phyloP scores from a whole-genome alignment of 2,797 vertebrate species.

The Simalia tracyae region DNA sequence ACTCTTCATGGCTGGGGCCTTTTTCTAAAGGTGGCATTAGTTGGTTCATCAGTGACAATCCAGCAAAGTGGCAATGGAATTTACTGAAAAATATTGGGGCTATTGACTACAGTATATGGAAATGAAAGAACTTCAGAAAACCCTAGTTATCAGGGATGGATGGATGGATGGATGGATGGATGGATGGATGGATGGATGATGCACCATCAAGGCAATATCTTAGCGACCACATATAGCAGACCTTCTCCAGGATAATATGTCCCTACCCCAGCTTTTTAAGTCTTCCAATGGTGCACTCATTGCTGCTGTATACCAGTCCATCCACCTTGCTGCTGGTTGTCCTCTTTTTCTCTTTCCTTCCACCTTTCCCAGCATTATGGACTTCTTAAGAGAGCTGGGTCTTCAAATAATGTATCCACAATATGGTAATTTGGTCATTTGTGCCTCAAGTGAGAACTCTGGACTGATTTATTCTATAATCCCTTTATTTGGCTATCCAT shows the following conservation, averaged over 20 bases:
- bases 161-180: background rate
- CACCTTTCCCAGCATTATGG: background rate
- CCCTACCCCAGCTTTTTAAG: background rate
- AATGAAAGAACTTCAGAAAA: background rate
- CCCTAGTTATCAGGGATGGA: background rate
- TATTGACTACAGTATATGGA: background rate
- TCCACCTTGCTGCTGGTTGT: background rate
- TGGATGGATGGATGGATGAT: background rate
- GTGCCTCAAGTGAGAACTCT: background rate
- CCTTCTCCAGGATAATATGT: background rate
- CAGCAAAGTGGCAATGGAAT: background rate
- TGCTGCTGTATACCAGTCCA: background rate
- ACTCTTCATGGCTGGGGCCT: background rate
- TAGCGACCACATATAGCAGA: background rate
- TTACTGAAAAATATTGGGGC: background rate
- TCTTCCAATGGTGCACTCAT: background rate
- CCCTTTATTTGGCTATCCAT: background rate
- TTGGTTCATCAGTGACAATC: slow-evolving; percentile 11
- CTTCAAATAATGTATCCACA: background rate
- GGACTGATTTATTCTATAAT: background rate
- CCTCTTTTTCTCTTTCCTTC: background rate
- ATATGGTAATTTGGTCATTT: background rate
- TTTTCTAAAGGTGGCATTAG: background rate
- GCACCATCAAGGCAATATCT: background rate
- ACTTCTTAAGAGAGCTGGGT: background rate